Conservation (phyloP, 2,797 vertebrate genomes). For the Myripristis murdjan region DNA sequence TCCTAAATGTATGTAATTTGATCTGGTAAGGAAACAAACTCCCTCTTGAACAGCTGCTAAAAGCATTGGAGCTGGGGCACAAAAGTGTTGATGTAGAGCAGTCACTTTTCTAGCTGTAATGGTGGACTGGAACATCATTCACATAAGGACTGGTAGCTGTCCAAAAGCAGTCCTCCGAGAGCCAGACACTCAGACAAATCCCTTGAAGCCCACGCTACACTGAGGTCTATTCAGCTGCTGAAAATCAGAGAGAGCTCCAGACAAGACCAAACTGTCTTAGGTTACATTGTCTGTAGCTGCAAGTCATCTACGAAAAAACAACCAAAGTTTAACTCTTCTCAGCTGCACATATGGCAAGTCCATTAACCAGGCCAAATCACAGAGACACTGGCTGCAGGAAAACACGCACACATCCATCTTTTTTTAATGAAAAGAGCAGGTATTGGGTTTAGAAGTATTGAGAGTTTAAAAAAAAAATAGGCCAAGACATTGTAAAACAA, state of each 20-base stretch:
- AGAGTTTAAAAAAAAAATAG: slow-evolving; percentile 33
- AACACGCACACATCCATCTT: slow-evolving; percentile 49
- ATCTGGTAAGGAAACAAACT: slow-evolving; percentile 61
- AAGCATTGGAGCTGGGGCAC: slow-evolving; percentile 68
- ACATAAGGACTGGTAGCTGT: slow-evolving; percentile 64
- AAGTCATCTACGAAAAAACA: slow-evolving; percentile 56
- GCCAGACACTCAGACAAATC: slow-evolving; percentile 59
- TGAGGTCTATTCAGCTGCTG: slow-evolving; percentile 63
- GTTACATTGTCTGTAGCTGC: slow-evolving; percentile 73
- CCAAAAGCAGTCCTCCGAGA: slow-evolving; percentile 57
- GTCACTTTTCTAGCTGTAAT: slow-evolving; percentile 66
- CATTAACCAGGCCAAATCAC: slow-evolving; percentile 68
- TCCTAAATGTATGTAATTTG: slow-evolving; percentile 62
- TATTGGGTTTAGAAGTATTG: slow-evolving; percentile 17
- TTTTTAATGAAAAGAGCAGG: slow-evolving; percentile 13
- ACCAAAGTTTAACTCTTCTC: slow-evolving; percentile 30
- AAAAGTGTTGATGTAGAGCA: slow-evolving; percentile 61
- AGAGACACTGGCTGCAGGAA: slow-evolving; percentile 26
- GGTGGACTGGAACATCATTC: slow-evolving; percentile 69
- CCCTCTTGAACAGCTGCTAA: slow-evolving; percentile 73
- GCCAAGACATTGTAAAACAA: neutral
- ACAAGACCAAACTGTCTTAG: slow-evolving; percentile 59
- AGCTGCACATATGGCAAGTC: slow-evolving; percentile 68
- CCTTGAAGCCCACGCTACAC: slow-evolving; percentile 65
- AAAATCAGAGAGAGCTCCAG: slow-evolving; percentile 63